Evolutionary conservation across 2,888 invertebrate species (phyloP).

Genomic region (Lasioglossum villosulum): DNA sequence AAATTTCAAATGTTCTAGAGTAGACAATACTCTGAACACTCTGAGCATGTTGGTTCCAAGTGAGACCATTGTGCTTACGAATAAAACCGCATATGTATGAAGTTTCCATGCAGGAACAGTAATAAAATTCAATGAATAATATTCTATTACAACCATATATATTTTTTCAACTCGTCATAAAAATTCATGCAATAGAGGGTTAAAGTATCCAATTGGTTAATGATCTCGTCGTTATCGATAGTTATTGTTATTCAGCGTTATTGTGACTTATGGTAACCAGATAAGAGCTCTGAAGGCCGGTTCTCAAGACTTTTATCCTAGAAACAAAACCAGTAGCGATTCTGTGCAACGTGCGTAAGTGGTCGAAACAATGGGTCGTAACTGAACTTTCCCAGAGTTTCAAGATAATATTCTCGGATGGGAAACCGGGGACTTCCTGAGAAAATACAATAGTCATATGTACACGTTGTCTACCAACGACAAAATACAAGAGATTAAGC

Average conservation of each 20-base stretch:
- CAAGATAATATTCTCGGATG: not conserved
- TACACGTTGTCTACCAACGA: not conserved
- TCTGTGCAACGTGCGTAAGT: not conserved
- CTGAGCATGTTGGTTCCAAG: too few species aligned
- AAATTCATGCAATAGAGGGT: too few species aligned
- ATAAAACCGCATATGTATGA: too few species aligned
- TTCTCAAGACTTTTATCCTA: not conserved
- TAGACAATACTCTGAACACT: too few species aligned
- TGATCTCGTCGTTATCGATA: not conserved
- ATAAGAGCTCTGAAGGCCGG: not conserved
- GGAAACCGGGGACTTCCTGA: not conserved
- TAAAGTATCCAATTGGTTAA: not conserved
- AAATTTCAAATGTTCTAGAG: too few species aligned
- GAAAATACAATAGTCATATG: not conserved
- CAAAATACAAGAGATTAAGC: not conserved
- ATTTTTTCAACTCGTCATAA: too few species aligned
- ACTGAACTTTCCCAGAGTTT: not conserved
- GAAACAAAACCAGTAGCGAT: not conserved
- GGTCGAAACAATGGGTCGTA: not conserved
- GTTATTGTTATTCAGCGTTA: not conserved
- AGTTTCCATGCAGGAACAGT: too few species aligned
- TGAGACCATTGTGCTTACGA: too few species aligned
- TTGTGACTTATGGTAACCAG: not conserved
- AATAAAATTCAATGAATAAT: too few species aligned
- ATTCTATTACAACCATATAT: too few species aligned